Base-by-base conservation (phyloP, 2,888 invertebrate species). In the Platerodrilus igneus region DNA sequence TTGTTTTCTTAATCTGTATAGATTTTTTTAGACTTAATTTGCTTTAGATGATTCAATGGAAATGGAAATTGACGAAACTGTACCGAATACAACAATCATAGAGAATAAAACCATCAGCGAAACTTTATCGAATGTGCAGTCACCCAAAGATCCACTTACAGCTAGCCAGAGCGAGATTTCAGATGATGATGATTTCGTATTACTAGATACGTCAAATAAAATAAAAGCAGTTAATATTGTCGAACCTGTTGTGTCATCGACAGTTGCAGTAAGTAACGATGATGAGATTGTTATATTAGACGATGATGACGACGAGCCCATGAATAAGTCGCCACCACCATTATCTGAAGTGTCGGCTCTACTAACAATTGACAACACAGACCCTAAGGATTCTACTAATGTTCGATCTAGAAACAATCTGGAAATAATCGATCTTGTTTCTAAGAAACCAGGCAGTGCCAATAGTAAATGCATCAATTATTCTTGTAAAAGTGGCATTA, bases 391-490 rank as follows among this genome's bases (percentile, higher is more conserved):
- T n/a, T n/a, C n/a, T n/a, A n/a, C n/a, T n/a, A n/a, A n/a, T n/a
- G n/a, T n/a, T n/a, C n/a, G n/a, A n/a, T n/a, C n/a, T n/a, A n/a
- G n/a, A n/a, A n/a, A n/a, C n/a, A n/a, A n/a, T n/a, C n/a, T n/a
- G n/a, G 64, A 61, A 29, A 51, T 66, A 13, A 67, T 67, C 9
- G 63, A 66, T 48, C 49, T 67, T 4, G 63, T 66, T 2, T 34
- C 41, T 18, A 20, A 35, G 4, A 54, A 60, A 9, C 53, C 56
- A 35, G 51, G 54, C 4, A 53, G 36, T 17, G 42, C 41, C 19
- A 54, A 50, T 23, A 60, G 59, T 9, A 68, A 69, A 47, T 81
- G 81, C 48, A 69, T 81, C 4, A 81, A 81, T 62, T 71, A 71
- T 20, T 57, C 61, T 6, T 81, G 81, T 52, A 50, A 52, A 1